Conservation (phyloP, 1,140 invertebrate species). For the Capitella teleta region DNA sequence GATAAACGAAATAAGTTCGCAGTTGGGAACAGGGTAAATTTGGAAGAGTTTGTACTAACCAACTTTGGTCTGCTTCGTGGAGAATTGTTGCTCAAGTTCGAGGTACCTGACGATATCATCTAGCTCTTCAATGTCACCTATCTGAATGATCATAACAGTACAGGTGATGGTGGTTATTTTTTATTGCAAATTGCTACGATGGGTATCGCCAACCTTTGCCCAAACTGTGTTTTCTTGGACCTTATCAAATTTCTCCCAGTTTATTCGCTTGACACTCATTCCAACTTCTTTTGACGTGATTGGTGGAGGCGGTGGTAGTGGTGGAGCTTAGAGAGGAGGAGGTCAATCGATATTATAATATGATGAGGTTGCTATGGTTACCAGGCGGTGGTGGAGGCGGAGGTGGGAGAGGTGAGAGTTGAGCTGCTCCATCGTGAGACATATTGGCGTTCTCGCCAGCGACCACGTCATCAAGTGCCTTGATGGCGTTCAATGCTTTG, state of each 20-base stretch:
- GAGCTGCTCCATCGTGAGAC: background rate
- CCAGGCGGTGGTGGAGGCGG: conserved; percentile 20
- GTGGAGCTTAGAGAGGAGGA: background rate
- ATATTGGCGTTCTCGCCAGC: background rate
- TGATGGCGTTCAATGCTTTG: conserved; percentile 23
- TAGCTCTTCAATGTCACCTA: conserved; percentile 19
- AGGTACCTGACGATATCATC: conserved; percentile 34
- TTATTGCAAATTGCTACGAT: background rate
- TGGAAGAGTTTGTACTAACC: background rate
- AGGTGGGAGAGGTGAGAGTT: conserved; percentile 6
- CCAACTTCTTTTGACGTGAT: conserved; percentile 9
- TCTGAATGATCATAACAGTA: conserved; percentile 5
- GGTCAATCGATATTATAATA: background rate
- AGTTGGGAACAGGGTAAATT: background rate
- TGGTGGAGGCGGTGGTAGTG: conserved; percentile 18
- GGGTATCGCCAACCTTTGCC: conserved; percentile 9
- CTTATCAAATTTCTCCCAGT: conserved; percentile 38
- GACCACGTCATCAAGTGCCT: conserved; percentile 30
- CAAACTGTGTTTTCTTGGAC: conserved; percentile 14
- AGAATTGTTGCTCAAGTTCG: conserved; percentile 38
- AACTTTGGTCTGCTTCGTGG: conserved; percentile 16
- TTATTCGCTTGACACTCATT: conserved; percentile 37
- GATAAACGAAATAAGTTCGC: background rate
- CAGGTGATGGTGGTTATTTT: background rate
- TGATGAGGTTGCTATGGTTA: no score